These are phyloP conservation scores for Gallinago stenura DNA, from an alignment of 2,797 vertebrate genomes.

Conservation along the genomic window DNA sequence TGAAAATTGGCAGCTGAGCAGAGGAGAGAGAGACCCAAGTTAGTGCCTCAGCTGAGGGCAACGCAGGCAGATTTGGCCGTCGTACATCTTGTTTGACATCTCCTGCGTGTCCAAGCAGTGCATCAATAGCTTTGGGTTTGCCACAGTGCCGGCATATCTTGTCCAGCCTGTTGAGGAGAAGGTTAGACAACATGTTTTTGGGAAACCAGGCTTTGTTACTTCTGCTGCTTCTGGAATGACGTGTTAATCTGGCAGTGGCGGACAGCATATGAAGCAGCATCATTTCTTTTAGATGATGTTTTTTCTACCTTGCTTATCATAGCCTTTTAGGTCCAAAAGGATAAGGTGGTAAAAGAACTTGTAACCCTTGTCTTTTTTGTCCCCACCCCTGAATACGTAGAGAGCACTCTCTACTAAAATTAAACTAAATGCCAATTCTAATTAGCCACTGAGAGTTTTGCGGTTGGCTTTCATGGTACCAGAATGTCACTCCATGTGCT, in stretches of 20 bases:
- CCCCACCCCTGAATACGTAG: background rate
- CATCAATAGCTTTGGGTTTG: background rate
- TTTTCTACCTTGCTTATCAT: background rate
- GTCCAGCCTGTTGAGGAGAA: background rate
- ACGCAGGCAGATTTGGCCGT: background rate
- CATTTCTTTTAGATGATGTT: background rate
- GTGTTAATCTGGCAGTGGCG: background rate
- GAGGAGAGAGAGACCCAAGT: background rate
- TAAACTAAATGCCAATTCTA: background rate
- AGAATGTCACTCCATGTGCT: background rate
- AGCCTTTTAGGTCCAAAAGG: background rate
- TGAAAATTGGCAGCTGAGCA: background rate
- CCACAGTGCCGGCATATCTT: background rate
- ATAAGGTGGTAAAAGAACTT: background rate
- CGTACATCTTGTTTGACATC: background rate
- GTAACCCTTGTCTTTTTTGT: background rate
- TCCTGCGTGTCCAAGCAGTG: background rate
- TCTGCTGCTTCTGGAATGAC: background rate
- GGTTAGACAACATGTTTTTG: background rate
- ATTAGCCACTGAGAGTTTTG: background rate
- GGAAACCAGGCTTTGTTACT: background rate
- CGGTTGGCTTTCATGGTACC: background rate
- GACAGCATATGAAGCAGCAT: background rate
- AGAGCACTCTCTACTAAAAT: background rate
- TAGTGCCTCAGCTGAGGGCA: background rate